These are phyloP conservation scores for Dicerorhinus sumatrensis DNA, from an alignment of 2,113 vertebrate species.

Conservation along the genomic window DNA sequence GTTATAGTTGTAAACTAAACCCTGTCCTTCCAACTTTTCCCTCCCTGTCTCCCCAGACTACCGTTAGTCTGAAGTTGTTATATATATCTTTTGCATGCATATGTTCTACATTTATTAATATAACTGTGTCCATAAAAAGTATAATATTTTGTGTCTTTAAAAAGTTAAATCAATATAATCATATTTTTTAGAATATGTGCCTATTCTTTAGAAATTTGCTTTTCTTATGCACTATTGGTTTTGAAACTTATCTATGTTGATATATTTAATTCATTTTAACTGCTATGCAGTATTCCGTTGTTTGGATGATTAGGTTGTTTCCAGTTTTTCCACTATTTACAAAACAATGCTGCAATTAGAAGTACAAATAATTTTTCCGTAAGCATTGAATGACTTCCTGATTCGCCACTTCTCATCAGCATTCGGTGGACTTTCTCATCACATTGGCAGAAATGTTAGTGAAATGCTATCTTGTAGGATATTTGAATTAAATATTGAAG, in stretches of 20 bases:
- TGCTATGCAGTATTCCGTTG: neutral
- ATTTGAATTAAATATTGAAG: slow-evolving; percentile 28
- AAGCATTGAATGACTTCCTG: neutral
- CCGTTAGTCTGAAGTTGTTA: neutral
- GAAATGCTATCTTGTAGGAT: neutral
- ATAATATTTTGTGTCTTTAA: neutral
- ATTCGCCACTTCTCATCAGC: neutral
- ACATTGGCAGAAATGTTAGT: too few relatives aligned
- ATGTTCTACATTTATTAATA: neutral
- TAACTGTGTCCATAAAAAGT: neutral
- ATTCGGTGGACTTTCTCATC: neutral
- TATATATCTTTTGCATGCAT: neutral
- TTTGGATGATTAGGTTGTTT: neutral
- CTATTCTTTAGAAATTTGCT: slow-evolving; percentile 19
- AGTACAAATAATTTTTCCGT: slow-evolving; percentile 35
- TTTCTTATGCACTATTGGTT: neutral
- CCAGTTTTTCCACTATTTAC: neutral
- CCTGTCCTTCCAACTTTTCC: neutral
- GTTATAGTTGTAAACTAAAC: neutral
- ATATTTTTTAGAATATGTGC: neutral
- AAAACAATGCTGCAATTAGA: slow-evolving; percentile 14
- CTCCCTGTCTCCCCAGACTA: neutral
- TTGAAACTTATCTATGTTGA: neutral
- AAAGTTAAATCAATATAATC: neutral
- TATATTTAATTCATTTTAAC: slow-evolving; percentile 29